Conservation (phyloP, 1,140 invertebrate genomes). For the Drosophila leontia region DNA sequence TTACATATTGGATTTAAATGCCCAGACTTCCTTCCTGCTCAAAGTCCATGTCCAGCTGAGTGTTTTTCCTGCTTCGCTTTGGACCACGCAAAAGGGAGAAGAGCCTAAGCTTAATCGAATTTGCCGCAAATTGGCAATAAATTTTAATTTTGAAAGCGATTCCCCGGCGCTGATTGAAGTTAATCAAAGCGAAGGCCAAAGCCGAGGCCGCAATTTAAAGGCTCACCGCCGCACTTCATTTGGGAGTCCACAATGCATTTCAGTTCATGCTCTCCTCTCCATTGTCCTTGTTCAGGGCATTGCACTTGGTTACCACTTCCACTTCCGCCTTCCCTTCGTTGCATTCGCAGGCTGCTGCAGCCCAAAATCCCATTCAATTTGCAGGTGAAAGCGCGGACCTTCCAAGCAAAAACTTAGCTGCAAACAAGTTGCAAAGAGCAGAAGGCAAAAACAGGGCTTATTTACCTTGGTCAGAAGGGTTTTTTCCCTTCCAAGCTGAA, state of each 20-base stretch:
- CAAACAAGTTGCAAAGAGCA: constrained; percentile 76
- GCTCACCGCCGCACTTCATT: constrained; percentile 30
- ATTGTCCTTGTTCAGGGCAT: constrained; percentile 52
- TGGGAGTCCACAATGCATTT: constrained; percentile 26
- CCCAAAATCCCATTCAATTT: constrained; percentile 74
- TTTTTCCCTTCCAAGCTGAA: constrained; percentile 29
- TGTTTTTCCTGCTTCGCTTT: constrained; percentile 60
- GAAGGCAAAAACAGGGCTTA: constrained; percentile 70
- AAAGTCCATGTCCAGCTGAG: constrained; percentile 62
- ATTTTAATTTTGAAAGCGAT: constrained; percentile 82
- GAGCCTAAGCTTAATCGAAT: constrained; percentile 80
- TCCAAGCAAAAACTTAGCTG: constrained; percentile 48
- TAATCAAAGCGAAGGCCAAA: constrained; percentile 57
- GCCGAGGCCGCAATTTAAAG: constrained; percentile 26
- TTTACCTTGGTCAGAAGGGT: constrained; percentile 40
- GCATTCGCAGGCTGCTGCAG: constrained; percentile 22
- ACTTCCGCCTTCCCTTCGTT: neutral
- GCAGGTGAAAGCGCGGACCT: constrained; percentile 50
- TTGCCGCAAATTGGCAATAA: constrained; percentile 84
- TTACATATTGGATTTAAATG: constrained; percentile 83
- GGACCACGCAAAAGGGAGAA: constrained; percentile 24
- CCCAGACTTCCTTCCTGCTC: constrained; percentile 51
- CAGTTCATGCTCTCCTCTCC: constrained; percentile 33
- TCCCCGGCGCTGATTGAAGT: constrained; percentile 67
- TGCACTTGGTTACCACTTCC: constrained; percentile 45